phyloP scores from a whole-genome alignment of 2,888 invertebrate species.

The Dicyrtoma fusca region DNA sequence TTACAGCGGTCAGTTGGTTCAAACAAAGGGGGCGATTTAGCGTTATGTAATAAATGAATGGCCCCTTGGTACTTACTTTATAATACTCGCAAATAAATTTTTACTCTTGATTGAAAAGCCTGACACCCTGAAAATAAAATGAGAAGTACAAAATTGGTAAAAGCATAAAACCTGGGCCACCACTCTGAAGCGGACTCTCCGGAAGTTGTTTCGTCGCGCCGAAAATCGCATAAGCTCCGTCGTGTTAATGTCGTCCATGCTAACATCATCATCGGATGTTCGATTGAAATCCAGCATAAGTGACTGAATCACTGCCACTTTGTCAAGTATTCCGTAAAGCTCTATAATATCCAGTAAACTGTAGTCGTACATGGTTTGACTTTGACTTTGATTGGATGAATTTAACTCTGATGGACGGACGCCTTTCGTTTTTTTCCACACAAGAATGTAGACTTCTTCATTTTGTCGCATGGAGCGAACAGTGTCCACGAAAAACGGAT shows the following conservation, averaged over 20 bases:
- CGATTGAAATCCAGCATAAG: neutral
- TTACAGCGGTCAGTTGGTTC: too few relatives aligned
- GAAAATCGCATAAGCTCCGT: conserved; percentile 11
- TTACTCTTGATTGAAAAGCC: too few relatives aligned
- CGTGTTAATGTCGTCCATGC: neutral
- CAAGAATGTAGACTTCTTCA: conserved; percentile 18
- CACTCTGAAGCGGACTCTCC: conserved; percentile 9
- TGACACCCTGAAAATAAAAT: too few relatives aligned
- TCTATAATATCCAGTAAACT: conserved; percentile 9
- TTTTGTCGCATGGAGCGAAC: neutral
- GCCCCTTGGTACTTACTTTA: neutral
- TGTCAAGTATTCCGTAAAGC: conserved; percentile 1
- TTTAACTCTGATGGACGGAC: too few relatives aligned
- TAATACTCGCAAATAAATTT: too few relatives aligned
- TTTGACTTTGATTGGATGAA: too few relatives aligned
- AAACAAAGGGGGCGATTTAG: too few relatives aligned
- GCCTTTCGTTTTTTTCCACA: neutral
- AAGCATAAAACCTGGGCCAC: too few relatives aligned
- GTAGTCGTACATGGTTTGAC: neutral
- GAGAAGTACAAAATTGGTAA: too few relatives aligned
- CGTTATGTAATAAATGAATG: too few relatives aligned
- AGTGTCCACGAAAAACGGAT: neutral
- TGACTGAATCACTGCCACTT: neutral
- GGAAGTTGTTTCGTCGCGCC: conserved; percentile 14
- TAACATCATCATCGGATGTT: neutral